These are phyloP conservation scores for Clarias gariepinus DNA, from an alignment of 2,113 vertebrate species.

Conservation along the genomic window DNA sequence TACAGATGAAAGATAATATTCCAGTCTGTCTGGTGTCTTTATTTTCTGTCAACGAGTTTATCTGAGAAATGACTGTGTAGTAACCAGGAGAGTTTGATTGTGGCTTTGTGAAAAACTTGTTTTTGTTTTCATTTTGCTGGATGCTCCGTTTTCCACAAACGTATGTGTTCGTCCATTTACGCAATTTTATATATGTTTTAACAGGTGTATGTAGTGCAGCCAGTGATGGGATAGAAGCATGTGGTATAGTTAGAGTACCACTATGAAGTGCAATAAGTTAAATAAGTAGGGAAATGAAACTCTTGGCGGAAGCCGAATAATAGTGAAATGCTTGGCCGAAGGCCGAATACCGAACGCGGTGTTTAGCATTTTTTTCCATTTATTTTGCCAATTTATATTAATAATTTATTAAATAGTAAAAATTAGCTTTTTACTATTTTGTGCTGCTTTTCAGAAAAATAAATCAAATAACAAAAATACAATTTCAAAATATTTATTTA, in stretches of 20 bases:
- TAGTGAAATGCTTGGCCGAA: no score
- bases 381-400: no score
- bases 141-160: neutral
- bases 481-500: no score
- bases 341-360: no score
- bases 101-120: neutral
- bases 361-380: no score
- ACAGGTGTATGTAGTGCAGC: neutral
- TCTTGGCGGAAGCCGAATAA: no score
- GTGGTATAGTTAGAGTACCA: neutral
- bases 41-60: neutral
- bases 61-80: neutral
- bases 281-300: no score
- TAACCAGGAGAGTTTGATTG: neutral
- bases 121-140: neutral
- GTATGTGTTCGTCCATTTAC: neutral
- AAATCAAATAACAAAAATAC: no score
- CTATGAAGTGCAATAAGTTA: neutral
- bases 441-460: no score
- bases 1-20: constrained; percentile 3
- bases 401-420: no score
- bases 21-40: neutral
- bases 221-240: neutral
- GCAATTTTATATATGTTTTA: neutral
- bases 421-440: no score